A percentile compares a stretch with the other conserved stretches of the same genome.
Evolutionary conservation across 2,113 vertebrate species (phyloP).

Genomic region (Syngnathus floridae): DNA sequence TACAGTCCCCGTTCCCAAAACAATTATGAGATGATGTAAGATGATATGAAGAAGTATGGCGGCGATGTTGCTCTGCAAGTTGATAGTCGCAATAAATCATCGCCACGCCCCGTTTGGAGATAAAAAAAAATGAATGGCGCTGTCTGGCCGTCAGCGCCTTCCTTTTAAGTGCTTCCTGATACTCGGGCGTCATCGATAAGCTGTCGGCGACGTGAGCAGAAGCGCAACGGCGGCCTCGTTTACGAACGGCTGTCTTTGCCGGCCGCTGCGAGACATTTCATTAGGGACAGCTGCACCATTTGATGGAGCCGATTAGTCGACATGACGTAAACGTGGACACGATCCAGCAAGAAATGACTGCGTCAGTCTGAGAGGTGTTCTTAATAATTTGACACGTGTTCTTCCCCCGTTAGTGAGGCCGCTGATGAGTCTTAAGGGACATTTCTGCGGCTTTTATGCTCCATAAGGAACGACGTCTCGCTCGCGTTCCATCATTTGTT

Average conservation of each 20-base stretch:
- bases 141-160: background rate
- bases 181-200: background rate
- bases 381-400: background rate
- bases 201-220: background rate
- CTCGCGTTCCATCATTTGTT: constrained; percentile 48
- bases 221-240: background rate
- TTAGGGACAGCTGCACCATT: background rate
- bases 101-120: background rate
- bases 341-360: background rate
- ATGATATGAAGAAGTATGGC: background rate
- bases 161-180: background rate
- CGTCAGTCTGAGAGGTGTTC: background rate
- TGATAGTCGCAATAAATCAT: constrained; percentile 1
- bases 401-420: background rate
- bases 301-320: background rate
- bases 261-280: background rate
- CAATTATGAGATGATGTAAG: background rate
- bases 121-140: constrained; percentile 7
- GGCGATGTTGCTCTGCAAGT: background rate
- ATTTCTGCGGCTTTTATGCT: constrained; percentile 33
- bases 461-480: constrained; percentile 46
- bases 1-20: background rate
- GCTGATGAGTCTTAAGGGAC: background rate
- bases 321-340: no score
- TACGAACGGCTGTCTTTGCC: background rate